phyloP scores from a whole-genome alignment of 1,140 invertebrate genomes.

The Odontomachus brunneus region DNA sequence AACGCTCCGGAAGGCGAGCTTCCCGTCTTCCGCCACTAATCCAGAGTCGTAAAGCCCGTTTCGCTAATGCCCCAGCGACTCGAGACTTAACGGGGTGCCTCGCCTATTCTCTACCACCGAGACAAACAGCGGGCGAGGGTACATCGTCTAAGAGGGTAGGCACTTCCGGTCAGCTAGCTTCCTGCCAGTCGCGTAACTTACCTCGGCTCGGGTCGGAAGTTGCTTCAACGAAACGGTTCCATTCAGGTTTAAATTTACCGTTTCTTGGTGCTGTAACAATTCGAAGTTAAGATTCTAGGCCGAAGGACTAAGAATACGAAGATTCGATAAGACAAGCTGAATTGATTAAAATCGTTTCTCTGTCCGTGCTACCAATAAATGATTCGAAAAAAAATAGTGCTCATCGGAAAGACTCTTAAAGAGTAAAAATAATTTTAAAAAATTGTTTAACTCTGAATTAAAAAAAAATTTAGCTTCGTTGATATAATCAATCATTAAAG shows the following conservation, averaged over 20 bases:
- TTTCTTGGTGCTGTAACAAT: neutral
- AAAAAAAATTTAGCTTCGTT: too few relatives aligned
- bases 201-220: constrained; percentile 49
- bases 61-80: constrained; percentile 24
- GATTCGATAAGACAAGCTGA: neutral
- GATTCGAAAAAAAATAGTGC: too few relatives aligned
- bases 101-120: constrained; percentile 49
- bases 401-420: too few relatives aligned
- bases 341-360: too few relatives aligned
- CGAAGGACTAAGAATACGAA: too few relatives aligned
- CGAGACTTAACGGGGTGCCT: constrained; percentile 47
- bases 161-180: constrained; percentile 61
- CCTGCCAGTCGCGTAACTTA: constrained; percentile 39
- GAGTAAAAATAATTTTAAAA: neutral
- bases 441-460: neutral
- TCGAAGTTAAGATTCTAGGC: neutral
- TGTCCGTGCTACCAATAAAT: too few relatives aligned
- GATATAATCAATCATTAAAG: too few relatives aligned
- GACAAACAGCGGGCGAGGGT: constrained; percentile 53
- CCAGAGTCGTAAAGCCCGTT: constrained; percentile 30
- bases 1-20: constrained; percentile 37
- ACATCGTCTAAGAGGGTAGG: constrained; percentile 58
- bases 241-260: constrained; percentile 60
- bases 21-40: constrained; percentile 38
- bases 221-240: constrained; percentile 28